Evolutionary conservation across 2,888 invertebrate genomes (phyloP), one percentile per base, ranked within the genome.

Genomic region (Drosophila nr. fundita): DNA sequence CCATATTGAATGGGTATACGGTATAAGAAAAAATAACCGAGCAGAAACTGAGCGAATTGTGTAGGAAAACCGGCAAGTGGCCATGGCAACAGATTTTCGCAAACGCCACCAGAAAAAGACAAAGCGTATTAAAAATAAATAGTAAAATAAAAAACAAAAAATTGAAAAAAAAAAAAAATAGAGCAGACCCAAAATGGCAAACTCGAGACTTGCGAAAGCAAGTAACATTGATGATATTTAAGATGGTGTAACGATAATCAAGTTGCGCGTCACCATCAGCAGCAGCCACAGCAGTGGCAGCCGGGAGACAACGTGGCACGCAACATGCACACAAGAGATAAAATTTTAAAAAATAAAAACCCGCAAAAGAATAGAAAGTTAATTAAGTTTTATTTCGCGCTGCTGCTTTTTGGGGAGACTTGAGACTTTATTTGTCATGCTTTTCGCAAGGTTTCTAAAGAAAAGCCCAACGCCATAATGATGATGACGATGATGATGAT

Each of bases 361-460:
- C 53, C 34, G 55, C 76, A 53, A 78, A 73, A 79, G 78, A 89
- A 88, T 90, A 88, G 90, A 88, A 88, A 88, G 87, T 88, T 90
- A 82, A 90, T 88, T 88, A 83, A 76, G 82, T 80, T 78, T 78
- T 78, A 71, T 73, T 74, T 67, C 68, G 50, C 62, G 45, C 64
- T 64, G 64, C 53, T 80, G 73, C 63, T 57, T 68, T 61, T 73
- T 68, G 65, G 57, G 38, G 71, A 64, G 73, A 64, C 69, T 77
- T 64, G 60, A 69, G 85, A 79, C 45, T 67, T 71, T 58, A 50
- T 67, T 76, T 74, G 68, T 63, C 58, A 48, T 68, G 61, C 57
- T 78, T 74, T 73, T 82, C 69, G 80, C 74, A 61, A 72, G 53
- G 55, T 80, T 68, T 64, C 68, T 48, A 76, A 86, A 83, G 87